Conservation (phyloP, 2,797 vertebrate species). For the Gouania willdenowi region DNA sequence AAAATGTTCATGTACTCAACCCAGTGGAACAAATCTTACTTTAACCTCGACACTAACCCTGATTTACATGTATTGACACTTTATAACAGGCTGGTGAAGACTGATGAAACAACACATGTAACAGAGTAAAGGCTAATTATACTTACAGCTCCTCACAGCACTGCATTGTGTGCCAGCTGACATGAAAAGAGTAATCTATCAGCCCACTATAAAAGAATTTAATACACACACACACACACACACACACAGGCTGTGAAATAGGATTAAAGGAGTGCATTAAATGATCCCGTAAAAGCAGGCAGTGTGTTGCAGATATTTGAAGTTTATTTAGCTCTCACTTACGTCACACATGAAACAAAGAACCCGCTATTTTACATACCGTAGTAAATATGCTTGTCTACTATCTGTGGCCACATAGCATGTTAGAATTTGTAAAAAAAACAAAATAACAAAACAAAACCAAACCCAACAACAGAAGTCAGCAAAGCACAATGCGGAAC, state of each 20-base stretch:
- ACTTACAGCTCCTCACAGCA: conserved; percentile 38
- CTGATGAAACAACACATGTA: conserved; percentile 7
- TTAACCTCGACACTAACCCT: conserved; percentile 9
- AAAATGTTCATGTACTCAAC: conserved; percentile 7
- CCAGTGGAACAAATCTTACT: conserved; percentile 5
- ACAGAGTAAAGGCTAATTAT: not conserved
- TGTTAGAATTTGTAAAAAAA: no score
- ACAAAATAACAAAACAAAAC: no score
- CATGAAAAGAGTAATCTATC: conserved; percentile 28
- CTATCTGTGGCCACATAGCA: no score
- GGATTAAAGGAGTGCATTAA: conserved; percentile 26
- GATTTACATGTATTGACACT: conserved; percentile 11
- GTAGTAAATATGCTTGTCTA: no score
- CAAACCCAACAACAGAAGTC: no score
- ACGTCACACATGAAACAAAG: no score
- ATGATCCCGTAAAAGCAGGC: conserved; percentile 20
- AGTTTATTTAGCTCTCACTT: conserved; percentile 9
- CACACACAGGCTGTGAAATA: conserved; percentile 20
- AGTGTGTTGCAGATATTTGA: conserved; percentile 30
- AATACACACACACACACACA: conserved; percentile 35
- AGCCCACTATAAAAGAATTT: conserved; percentile 22
- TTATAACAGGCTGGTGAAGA: conserved; percentile 12
- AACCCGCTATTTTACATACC: no score
- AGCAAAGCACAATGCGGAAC: no score
- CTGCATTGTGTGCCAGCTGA: conserved; percentile 36